phyloP scores from a whole-genome alignment of 2,113 vertebrate genomes.

The Cynopterus brachyotis region DNA sequence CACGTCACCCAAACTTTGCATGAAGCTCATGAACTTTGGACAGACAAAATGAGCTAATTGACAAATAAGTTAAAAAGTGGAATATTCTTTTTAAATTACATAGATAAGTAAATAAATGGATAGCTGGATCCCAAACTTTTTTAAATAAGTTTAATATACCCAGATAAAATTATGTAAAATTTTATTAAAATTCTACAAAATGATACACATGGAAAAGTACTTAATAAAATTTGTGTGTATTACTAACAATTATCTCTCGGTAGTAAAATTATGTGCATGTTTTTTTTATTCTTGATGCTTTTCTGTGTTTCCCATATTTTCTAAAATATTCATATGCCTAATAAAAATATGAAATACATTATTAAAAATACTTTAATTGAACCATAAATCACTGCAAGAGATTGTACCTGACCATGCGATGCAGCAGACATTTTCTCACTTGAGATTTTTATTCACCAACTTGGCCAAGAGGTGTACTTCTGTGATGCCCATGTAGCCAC shows the following conservation, averaged over 20 bases:
- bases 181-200: neutral
- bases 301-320: constrained; percentile 23
- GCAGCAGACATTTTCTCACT: neutral
- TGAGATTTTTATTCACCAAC: neutral
- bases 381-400: neutral
- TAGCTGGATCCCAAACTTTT: neutral
- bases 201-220: neutral
- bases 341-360: neutral
- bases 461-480: neutral
- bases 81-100: neutral
- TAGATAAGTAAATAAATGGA: neutral
- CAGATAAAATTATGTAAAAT: neutral
- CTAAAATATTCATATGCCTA: neutral
- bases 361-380: constrained; percentile 36
- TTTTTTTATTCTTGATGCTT: constrained; percentile 16
- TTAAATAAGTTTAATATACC: neutral
- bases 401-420: neutral
- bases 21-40: neutral
- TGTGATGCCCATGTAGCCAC: neutral
- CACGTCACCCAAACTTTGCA: neutral
- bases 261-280: neutral
- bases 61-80: neutral
- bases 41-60: neutral
- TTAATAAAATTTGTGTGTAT: neutral
- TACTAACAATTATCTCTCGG: neutral